Evolutionary conservation across 2,888 invertebrate genomes (phyloP).

Genomic region (Mythimna loreyi): DNA sequence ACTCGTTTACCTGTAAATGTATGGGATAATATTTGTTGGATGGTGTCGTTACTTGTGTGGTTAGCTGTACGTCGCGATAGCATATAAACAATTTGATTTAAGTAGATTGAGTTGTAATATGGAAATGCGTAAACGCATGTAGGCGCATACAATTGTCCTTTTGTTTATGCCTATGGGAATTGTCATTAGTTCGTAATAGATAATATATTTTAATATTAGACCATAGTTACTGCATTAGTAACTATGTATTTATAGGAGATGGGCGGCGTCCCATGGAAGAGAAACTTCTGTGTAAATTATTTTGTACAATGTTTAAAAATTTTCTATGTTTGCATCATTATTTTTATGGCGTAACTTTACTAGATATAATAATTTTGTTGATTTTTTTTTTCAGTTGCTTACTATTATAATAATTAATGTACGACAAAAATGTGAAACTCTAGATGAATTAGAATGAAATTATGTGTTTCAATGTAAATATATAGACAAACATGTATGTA

Average conservation of each 20-base stretch:
- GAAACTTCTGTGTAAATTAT: conserved; percentile 83
- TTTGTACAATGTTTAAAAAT: conserved; percentile 84
- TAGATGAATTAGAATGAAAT: conserved; percentile 84
- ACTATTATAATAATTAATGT: conserved; percentile 78
- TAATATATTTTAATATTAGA: conserved; percentile 73
- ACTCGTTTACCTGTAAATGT: conserved; percentile 45
- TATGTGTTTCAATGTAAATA: conserved; percentile 90
- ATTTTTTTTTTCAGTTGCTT: conserved; percentile 85
- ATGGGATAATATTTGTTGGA: conserved; percentile 49
- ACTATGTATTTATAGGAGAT: conserved; percentile 73
- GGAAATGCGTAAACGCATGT: conserved; percentile 65
- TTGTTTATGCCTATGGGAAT: conserved; percentile 66
- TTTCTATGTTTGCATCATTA: conserved; percentile 83
- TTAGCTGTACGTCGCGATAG: conserved; percentile 49
- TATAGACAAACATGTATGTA: conserved; percentile 89
- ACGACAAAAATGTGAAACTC: conserved; percentile 83
- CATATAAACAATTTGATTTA: conserved; percentile 59
- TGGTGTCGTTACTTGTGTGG: conserved; percentile 53
- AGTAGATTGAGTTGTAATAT: conserved; percentile 58
- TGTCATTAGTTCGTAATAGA: conserved; percentile 73
- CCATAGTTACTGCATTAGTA: conserved; percentile 76
- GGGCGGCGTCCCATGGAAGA: conserved; percentile 69
- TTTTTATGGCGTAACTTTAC: conserved; percentile 75
- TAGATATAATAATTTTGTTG: conserved; percentile 80
- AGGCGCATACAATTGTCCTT: conserved; percentile 64